Conservation (phyloP, 2,113 vertebrate genomes). For the Acrocephalus arundinaceus region DNA sequence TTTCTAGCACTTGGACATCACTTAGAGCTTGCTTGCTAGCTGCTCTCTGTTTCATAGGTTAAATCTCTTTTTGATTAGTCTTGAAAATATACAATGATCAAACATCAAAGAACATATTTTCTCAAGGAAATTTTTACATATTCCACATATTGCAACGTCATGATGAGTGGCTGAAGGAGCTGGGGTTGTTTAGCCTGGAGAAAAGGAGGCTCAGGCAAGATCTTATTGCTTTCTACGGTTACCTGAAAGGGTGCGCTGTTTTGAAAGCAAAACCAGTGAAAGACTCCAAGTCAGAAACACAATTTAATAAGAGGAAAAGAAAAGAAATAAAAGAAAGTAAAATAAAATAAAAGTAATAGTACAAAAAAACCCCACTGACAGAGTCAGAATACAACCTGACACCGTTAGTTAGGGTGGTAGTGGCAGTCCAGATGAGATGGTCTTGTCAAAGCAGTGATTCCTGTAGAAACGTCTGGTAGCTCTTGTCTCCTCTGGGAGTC, state of each 20-base stretch:
- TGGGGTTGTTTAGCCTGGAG: neutral
- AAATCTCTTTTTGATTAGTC: neutral
- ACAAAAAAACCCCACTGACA: too few relatives aligned
- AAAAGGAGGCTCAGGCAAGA: neutral
- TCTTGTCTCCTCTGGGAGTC: too few relatives aligned
- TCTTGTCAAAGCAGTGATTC: too few relatives aligned
- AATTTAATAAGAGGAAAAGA: too few relatives aligned
- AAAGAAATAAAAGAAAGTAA: too few relatives aligned
- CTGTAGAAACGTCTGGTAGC: too few relatives aligned
- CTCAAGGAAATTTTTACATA: neutral
- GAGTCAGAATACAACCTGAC: too few relatives aligned
- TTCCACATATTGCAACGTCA: neutral
- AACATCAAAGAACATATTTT: neutral
- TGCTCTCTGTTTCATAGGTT: neutral
- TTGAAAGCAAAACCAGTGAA: too few relatives aligned
- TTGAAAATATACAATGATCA: neutral
- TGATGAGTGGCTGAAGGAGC: neutral
- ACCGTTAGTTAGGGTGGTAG: too few relatives aligned
- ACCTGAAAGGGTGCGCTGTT: neutral
- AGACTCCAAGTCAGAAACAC: too few relatives aligned
- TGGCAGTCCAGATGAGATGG: too few relatives aligned
- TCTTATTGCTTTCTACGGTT: neutral
- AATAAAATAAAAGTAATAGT: too few relatives aligned
- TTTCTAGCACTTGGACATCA: neutral
- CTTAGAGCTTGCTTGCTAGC: neutral